phyloP scores from a whole-genome alignment of 1,140 invertebrate species.

The Lysiphlebus fabarum region DNA sequence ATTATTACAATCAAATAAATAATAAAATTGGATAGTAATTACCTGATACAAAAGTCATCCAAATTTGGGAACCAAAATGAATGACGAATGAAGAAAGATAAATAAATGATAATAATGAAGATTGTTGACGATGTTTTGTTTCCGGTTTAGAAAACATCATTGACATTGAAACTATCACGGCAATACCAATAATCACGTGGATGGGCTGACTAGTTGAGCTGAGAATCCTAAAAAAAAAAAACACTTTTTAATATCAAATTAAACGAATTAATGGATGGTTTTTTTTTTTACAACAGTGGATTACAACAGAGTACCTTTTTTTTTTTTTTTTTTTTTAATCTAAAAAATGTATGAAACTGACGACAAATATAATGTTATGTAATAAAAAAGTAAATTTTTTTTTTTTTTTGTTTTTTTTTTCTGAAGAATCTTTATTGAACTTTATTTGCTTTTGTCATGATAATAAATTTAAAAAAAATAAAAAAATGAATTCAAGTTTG shows the following conservation, averaged over 20 bases:
- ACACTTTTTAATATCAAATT: background rate
- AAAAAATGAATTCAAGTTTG: too few species aligned
- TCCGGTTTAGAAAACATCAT: conserved; percentile 56
- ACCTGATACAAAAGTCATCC: conserved; percentile 88
- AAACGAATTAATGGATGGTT: background rate
- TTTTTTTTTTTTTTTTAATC: too few species aligned
- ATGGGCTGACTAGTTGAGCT: conserved; percentile 71
- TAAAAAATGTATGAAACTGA: too few species aligned
- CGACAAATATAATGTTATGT: too few species aligned
- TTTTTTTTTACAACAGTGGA: too few species aligned
- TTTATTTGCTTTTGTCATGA: too few species aligned
- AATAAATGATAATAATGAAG: conserved; percentile 56
- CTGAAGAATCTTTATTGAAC: too few species aligned
- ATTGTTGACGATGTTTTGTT: conserved; percentile 48
- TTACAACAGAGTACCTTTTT: too few species aligned
- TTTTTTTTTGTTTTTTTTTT: too few species aligned
- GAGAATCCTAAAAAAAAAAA: conserved; percentile 59
- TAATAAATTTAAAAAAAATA: too few species aligned
- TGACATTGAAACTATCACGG: conserved; percentile 63
- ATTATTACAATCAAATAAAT: background rate
- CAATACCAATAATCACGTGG: conserved; percentile 66
- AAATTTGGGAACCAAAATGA: conserved; percentile 79
- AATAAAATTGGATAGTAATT: conserved; percentile 30
- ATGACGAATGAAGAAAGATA: conserved; percentile 72
- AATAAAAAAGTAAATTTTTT: too few species aligned